Conservation (phyloP, 2,113 vertebrate species). For the Tretioscincus oriximinensis region DNA sequence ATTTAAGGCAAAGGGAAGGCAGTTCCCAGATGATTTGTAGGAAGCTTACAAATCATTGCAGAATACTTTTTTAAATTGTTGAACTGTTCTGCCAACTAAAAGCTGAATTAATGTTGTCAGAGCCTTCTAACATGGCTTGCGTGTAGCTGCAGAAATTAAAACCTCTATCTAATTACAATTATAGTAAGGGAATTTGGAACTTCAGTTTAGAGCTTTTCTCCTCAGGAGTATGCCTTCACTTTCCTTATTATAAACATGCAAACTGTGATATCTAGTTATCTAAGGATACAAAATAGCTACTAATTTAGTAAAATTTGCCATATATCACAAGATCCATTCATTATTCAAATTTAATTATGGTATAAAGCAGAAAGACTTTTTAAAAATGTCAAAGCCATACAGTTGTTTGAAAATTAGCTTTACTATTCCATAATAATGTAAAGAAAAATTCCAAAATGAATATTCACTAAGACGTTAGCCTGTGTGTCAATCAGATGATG, state of each 20-base stretch:
- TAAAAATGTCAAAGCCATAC: conserved; percentile 49
- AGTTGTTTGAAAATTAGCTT: conserved; percentile 42
- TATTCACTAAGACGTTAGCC: conserved; percentile 21
- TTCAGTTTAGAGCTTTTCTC: conserved; percentile 25
- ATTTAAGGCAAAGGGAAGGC: too few species aligned
- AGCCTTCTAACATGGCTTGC: conserved; percentile 31
- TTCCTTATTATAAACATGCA: neutral
- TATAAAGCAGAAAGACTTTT: conserved; percentile 59
- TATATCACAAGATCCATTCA: conserved; percentile 55
- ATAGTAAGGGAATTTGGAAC: conserved; percentile 12
- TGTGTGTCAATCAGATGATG: neutral
- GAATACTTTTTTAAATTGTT: neutral
- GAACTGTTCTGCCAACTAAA: conserved; percentile 5
- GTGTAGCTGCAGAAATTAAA: conserved; percentile 40
- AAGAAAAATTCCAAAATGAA: conserved; percentile 22
- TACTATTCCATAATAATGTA: conserved; percentile 47
- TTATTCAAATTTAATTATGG: conserved; percentile 58
- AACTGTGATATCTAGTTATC: neutral
- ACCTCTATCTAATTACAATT: conserved; percentile 23
- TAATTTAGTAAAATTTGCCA: conserved; percentile 11
- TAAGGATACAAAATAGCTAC: neutral
- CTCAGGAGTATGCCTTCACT: conserved; percentile 1
- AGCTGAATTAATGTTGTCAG: conserved; percentile 33
- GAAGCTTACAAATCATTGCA: conserved; percentile 46
- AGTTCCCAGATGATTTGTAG: too few species aligned